These are phyloP conservation scores for Enteromius unitaeniatus DNA, from an alignment of 2,797 vertebrate species.

Conservation along the genomic window DNA sequence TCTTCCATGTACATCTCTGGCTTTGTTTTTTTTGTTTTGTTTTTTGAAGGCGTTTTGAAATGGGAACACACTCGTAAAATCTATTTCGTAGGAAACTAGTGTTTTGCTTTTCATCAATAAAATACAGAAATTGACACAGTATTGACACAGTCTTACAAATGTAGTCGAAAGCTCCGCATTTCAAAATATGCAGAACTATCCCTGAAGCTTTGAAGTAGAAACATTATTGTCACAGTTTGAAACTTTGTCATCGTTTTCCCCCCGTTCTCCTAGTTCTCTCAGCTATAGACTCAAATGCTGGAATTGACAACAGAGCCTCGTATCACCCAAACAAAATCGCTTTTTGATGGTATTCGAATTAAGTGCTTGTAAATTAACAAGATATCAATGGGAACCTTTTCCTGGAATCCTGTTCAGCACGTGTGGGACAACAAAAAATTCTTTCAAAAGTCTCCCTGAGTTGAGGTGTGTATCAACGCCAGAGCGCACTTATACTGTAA, in stretches of 20 bases:
- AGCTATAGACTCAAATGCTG: slow-evolving; percentile 48
- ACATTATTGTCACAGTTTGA: slow-evolving; percentile 84
- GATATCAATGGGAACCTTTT: slow-evolving; percentile 77
- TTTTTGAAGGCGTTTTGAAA: slow-evolving; percentile 74
- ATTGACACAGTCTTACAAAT: slow-evolving; percentile 82
- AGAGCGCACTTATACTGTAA: slow-evolving; percentile 37
- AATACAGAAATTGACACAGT: slow-evolving; percentile 89
- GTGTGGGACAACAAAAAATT: slow-evolving; percentile 23
- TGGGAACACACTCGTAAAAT: slow-evolving; percentile 78
- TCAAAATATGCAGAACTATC: slow-evolving; percentile 78
- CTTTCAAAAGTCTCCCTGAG: slow-evolving; percentile 64
- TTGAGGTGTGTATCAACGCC: slow-evolving; percentile 73
- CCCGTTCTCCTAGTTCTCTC: slow-evolving; percentile 64
- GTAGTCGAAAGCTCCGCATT: slow-evolving; percentile 78
- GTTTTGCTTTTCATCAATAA: slow-evolving; percentile 87
- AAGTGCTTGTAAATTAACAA: slow-evolving; percentile 77
- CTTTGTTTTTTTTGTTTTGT: slow-evolving; percentile 58
- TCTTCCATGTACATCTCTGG: slow-evolving; percentile 60
- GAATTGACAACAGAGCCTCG: slow-evolving; percentile 70
- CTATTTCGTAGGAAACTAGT: slow-evolving; percentile 89
- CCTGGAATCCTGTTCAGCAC: slow-evolving; percentile 71
- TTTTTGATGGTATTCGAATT: slow-evolving; percentile 84
- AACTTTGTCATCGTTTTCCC: slow-evolving; percentile 67
- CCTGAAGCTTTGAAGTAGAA: slow-evolving; percentile 86
- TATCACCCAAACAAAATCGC: slow-evolving; percentile 77